phyloP scores from a whole-genome alignment of 2,888 invertebrate genomes.

The Notocelia uddmanniana region DNA sequence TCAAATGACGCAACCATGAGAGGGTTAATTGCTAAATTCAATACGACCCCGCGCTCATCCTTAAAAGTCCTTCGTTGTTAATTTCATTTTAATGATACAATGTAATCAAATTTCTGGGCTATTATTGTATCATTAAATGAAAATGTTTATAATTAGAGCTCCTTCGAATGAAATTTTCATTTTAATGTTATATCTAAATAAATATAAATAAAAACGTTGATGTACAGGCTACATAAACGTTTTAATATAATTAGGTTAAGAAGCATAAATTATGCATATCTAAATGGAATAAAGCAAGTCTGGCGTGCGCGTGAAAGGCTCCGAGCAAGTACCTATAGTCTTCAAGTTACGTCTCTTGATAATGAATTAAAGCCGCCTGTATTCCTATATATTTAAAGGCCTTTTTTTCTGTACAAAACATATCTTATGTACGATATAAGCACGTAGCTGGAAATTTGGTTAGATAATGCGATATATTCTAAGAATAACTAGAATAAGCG shows the following conservation, averaged over 20 bases:
- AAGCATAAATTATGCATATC: background rate
- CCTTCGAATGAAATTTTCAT: too few species aligned
- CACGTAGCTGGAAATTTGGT: background rate
- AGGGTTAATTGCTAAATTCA: too few species aligned
- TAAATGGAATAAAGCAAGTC: background rate
- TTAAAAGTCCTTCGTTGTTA: too few species aligned
- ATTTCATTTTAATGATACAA: too few species aligned
- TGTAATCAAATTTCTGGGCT: too few species aligned
- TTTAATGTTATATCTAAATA: too few species aligned
- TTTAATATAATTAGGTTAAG: background rate
- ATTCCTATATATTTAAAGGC: background rate
- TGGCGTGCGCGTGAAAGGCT: conserved; percentile 2
- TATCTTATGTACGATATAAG: background rate
- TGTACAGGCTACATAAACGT: too few species aligned
- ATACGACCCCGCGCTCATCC: too few species aligned
- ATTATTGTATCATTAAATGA: too few species aligned
- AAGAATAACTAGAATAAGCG: background rate
- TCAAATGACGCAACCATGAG: too few species aligned
- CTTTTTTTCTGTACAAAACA: background rate
- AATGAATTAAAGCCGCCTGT: background rate
- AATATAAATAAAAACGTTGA: too few species aligned
- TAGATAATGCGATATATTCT: background rate
- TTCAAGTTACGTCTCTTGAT: background rate
- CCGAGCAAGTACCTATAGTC: background rate
- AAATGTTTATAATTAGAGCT: too few species aligned